A percentile compares a stretch with the other conserved stretches of the same genome.
These are phyloP conservation scores for Urocyon cinereoargenteus DNA, from an alignment of 2,797 vertebrate genomes.

Conservation along the genomic window DNA sequence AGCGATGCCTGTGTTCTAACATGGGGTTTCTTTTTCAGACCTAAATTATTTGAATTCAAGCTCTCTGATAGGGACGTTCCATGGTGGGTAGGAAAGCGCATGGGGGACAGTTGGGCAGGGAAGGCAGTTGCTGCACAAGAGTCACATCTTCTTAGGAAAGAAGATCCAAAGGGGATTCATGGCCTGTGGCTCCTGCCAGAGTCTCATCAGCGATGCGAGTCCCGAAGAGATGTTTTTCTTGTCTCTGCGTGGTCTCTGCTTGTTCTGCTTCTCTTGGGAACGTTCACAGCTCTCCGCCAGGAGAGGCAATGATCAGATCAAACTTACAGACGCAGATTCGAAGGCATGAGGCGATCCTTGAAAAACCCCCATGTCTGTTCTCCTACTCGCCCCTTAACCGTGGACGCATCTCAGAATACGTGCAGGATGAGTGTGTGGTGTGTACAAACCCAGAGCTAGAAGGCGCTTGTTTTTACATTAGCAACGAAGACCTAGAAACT, in stretches of 20 bases:
- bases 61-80: conserved; percentile 34
- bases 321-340: not conserved
- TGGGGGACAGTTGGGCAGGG: not conserved
- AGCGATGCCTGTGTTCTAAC: conserved; percentile 73
- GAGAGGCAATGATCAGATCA: not conserved
- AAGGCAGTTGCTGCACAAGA: not conserved
- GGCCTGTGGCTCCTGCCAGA: not conserved
- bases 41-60: conserved; percentile 62
- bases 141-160: conserved; percentile 29
- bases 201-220: not conserved
- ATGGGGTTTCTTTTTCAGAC: conserved; percentile 73
- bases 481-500: not conserved
- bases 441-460: not conserved
- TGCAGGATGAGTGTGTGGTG: not conserved
- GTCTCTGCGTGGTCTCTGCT: not conserved
- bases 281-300: not conserved
- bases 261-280: not conserved
- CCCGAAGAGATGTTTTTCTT: conserved; percentile 11
- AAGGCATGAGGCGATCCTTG: not conserved
- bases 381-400: not conserved
- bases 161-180: not conserved
- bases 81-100: not conserved
- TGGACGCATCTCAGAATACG: not conserved
- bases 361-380: not conserved
- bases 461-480: not conserved